These are phyloP conservation scores for Papilio gigon DNA, from an alignment of 2,888 invertebrate genomes.

Conservation along the genomic window DNA sequence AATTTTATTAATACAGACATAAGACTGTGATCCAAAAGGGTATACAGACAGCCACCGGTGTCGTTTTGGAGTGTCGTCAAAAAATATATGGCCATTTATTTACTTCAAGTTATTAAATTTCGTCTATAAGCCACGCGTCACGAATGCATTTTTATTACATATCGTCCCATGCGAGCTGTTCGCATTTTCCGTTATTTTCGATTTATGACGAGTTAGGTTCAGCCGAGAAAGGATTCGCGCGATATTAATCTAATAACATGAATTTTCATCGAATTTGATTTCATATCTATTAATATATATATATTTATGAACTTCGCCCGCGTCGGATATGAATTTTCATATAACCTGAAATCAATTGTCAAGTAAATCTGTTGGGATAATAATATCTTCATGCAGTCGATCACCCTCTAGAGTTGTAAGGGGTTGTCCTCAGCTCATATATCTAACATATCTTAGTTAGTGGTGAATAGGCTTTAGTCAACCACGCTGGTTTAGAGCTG, in stretches of 20 bases:
- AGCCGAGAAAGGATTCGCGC: neutral
- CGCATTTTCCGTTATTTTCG: neutral
- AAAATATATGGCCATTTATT: no score
- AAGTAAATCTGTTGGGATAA: neutral
- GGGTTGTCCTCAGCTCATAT: no score
- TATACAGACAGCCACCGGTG: no score
- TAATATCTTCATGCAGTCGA: neutral
- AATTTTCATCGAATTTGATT: neutral
- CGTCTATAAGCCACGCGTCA: neutral
- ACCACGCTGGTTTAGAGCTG: no score
- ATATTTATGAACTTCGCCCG: neutral
- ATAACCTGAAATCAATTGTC: neutral
- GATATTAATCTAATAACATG: neutral
- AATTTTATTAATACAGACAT: no score
- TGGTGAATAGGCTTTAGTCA: no score
- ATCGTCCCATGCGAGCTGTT: neutral
- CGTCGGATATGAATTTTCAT: neutral
- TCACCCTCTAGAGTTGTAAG: no score
- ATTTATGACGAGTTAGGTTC: slow-evolving; percentile 20
- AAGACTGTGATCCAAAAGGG: no score
- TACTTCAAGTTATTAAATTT: no score
- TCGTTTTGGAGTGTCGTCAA: no score
- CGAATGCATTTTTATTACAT: slow-evolving; percentile 1
- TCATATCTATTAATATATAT: neutral
- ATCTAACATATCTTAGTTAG: no score